These are phyloP conservation scores for Chrysomallon squamiferum DNA, from an alignment of 1,140 invertebrate genomes.

Conservation along the genomic window DNA sequence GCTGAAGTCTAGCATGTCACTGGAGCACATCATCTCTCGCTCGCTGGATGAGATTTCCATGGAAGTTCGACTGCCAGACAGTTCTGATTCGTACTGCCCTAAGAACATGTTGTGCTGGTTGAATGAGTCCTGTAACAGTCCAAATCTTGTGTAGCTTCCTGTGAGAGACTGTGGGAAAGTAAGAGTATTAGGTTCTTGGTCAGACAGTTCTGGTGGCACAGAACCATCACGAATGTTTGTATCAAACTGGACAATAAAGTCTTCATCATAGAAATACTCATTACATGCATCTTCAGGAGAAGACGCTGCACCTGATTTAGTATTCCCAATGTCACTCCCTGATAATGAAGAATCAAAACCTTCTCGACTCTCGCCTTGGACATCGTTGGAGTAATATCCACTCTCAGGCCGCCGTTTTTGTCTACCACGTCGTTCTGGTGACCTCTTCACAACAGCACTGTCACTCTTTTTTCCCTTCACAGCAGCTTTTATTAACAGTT, in stretches of 20 bases:
- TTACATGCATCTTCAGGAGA: conserved; percentile 36
- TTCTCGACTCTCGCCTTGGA: conserved; percentile 31
- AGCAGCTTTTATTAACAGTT: no score
- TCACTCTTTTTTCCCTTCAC: no score
- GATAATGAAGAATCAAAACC: conserved; percentile 28
- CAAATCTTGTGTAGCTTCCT: conserved; percentile 53
- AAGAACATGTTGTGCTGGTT: conserved; percentile 23
- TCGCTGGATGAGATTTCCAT: conserved; percentile 57
- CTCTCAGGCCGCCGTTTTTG: conserved; percentile 17
- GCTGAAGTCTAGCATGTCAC: conserved; percentile 56
- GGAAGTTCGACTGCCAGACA: conserved; percentile 44
- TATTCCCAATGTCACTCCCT: conserved; percentile 6
- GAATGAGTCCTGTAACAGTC: conserved; percentile 31
- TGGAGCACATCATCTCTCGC: conserved; percentile 57
- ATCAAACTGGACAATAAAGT: conserved; percentile 57
- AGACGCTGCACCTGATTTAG: not conserved
- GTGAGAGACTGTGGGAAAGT: conserved; percentile 46
- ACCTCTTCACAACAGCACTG: not conserved
- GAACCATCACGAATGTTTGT: conserved; percentile 47
- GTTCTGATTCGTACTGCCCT: conserved; percentile 51
- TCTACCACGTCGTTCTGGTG: conserved; percentile 12
- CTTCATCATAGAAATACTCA: conserved; percentile 59
- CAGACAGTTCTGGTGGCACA: conserved; percentile 16
- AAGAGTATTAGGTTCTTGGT: conserved; percentile 18
- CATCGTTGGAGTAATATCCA: conserved; percentile 40